Conservation (phyloP, 2,888 invertebrate genomes). For the Philopedon plagiatum region DNA sequence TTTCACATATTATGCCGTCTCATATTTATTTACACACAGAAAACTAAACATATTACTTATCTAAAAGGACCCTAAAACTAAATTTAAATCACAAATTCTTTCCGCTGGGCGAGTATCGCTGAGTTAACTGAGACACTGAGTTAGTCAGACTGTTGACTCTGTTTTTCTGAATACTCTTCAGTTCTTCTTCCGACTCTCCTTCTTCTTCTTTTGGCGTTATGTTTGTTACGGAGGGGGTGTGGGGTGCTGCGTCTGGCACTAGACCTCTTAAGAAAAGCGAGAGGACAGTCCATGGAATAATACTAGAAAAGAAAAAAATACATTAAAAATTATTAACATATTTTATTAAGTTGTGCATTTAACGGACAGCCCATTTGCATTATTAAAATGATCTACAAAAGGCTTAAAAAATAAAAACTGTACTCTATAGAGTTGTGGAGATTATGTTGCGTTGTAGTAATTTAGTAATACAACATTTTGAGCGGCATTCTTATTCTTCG, state of each 20-base stretch:
- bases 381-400: too few relatives aligned
- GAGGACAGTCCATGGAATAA: conserved; percentile 80
- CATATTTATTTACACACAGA: neutral
- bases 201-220: conserved; percentile 49
- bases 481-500: too few relatives aligned
- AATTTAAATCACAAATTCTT: conserved; percentile 54
- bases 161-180: conserved; percentile 37
- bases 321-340: neutral
- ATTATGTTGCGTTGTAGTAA: too few relatives aligned
- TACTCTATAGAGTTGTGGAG: too few relatives aligned
- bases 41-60: neutral
- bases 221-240: conserved; percentile 21
- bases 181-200: conserved; percentile 47
- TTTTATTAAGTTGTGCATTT: too few relatives aligned
- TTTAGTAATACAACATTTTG: too few relatives aligned
- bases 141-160: conserved; percentile 49
- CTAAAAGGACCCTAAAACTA: neutral
- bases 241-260: conserved; percentile 79
- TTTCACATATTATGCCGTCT: too few relatives aligned
- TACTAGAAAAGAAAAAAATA: conserved; percentile 67
- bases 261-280: conserved; percentile 77
- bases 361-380: too few relatives aligned
- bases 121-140: conserved; percentile 53
- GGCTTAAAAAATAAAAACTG: too few relatives aligned
- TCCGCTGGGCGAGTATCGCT: conserved; percentile 50